Evolutionary conservation across 1,140 invertebrate species (phyloP).

Genomic region (Orius insidiosus): DNA sequence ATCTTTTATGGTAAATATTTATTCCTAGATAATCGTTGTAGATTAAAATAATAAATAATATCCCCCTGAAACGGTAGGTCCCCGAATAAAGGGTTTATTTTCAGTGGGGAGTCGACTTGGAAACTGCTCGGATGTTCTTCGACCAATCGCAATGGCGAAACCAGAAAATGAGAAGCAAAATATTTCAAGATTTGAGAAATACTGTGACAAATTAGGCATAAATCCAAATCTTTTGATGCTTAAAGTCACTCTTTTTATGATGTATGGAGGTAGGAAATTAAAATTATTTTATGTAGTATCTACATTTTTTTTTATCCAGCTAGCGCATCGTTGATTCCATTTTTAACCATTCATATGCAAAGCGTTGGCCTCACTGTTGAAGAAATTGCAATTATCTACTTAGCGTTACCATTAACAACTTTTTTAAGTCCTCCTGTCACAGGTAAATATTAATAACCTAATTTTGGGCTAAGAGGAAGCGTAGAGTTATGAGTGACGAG

Average conservation of each 20-base stretch:
- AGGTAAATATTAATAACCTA: too few relatives aligned
- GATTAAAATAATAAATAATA: constrained; percentile 13
- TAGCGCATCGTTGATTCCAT: constrained; percentile 59
- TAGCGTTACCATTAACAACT: constrained; percentile 61
- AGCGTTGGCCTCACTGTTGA: constrained; percentile 64
- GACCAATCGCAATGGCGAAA: constrained; percentile 8
- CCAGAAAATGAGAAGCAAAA: constrained; percentile 6
- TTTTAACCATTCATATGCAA: constrained; percentile 74
- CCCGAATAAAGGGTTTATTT: not conserved
- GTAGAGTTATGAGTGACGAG: too few relatives aligned
- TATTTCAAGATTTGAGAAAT: constrained; percentile 18
- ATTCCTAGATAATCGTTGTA: constrained; percentile 13
- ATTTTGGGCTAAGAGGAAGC: too few relatives aligned
- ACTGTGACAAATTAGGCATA: constrained; percentile 27
- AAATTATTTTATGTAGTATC: constrained; percentile 3
- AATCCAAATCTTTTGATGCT: constrained; percentile 58
- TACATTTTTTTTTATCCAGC: constrained; percentile 34
- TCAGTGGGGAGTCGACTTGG: too few relatives aligned
- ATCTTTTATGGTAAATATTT: constrained; percentile 14
- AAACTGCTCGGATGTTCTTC: too few relatives aligned
- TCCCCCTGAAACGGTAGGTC: not conserved
- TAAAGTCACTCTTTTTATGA: constrained; percentile 60
- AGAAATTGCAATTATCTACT: constrained; percentile 68
- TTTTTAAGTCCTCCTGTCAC: constrained; percentile 62
- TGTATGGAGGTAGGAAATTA: constrained; percentile 54